Evolutionary conservation across 1,140 invertebrate genomes (phyloP).

Genomic region (Drosophila leontia): DNA sequence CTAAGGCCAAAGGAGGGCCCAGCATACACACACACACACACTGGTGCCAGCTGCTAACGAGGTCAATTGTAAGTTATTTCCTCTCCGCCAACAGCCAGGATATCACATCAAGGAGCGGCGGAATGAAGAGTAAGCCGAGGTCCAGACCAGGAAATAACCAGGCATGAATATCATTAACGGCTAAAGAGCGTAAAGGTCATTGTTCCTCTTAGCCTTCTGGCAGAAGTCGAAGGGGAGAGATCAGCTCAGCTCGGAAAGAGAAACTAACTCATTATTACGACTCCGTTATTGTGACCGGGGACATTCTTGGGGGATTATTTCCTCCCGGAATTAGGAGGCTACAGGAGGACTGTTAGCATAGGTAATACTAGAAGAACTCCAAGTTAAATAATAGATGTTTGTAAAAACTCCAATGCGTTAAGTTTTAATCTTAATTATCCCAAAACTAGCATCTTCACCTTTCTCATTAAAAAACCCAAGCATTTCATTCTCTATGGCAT

Average conservation of each 20-base stretch:
- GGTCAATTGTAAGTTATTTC: conserved; percentile 83
- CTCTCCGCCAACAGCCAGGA: conserved; percentile 46
- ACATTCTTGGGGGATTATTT: not conserved
- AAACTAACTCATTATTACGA: conserved; percentile 40
- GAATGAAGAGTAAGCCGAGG: conserved; percentile 39
- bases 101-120: conserved; percentile 31
- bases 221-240: not conserved
- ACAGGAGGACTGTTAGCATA: not conserved
- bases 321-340: not conserved
- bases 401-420: too few species aligned
- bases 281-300: not conserved
- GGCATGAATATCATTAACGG: conserved; percentile 77
- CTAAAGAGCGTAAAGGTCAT: conserved; percentile 65
- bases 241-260: conserved; percentile 35
- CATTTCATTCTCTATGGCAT: not conserved
- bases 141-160: conserved; percentile 64
- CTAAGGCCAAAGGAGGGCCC: conserved; percentile 55
- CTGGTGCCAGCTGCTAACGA: conserved; percentile 68
- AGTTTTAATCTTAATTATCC: not conserved
- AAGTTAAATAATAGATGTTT: too few species aligned
- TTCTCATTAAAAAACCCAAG: too few species aligned
- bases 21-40: conserved; percentile 35
- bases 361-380: not conserved
- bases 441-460: not conserved
- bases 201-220: conserved; percentile 28